Evolutionary conservation across 2,113 vertebrate species (phyloP), one percentile per base, ranked within the genome.

Genomic region (Trichomycterus rosablanca): DNA sequence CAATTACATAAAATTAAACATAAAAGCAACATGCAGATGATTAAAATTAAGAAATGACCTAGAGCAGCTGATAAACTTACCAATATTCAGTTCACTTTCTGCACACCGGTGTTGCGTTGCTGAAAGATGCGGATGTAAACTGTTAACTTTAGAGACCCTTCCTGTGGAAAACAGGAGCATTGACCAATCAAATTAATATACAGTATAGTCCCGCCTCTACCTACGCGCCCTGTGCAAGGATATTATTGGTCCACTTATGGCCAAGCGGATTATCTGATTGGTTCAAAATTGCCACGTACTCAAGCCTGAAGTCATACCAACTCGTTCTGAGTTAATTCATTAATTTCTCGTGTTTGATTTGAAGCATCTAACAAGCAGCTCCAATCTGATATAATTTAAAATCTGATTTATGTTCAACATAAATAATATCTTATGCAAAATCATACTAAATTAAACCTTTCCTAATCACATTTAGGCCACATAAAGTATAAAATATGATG

Each of bases 241-340:
- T 44, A 7, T 14, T 20, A 87, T 84, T 87, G 84, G 86, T 82
- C 79, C 74, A 78, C 77, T 81, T 77, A 71, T 65, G 16, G 61
- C 8, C 62, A 44, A 48, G 50, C 59, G n/a, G 66, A 43, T 75
- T 70, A 79, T 82, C 73, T 76, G 78, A 88, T 86, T 88, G 84
- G 86, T 66, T 74, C 20, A 81, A 64, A 85, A 81, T 66, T 84
- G 87, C 87, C 87, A 89, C 87, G 87, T 89, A 75, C 79, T 72
- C 87, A 89, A 76, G 73, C 70, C n/a, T 52, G 67, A 75, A 71
- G 63, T 43, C 5, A 18, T 2, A 40, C 9, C 9, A 32, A 32
- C 14, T 35, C 14, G 9, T 12, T 35, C 34, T 35, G 34, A 10
- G n/a, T n/a, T n/a, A n/a, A n/a, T n/a, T n/a, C n/a, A n/a, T n/a